Percentiles rank a stretch among this genome's conserved stretches.
Conservation (phyloP, 2,113 vertebrate species). For the Synchiropus splendidus region DNA sequence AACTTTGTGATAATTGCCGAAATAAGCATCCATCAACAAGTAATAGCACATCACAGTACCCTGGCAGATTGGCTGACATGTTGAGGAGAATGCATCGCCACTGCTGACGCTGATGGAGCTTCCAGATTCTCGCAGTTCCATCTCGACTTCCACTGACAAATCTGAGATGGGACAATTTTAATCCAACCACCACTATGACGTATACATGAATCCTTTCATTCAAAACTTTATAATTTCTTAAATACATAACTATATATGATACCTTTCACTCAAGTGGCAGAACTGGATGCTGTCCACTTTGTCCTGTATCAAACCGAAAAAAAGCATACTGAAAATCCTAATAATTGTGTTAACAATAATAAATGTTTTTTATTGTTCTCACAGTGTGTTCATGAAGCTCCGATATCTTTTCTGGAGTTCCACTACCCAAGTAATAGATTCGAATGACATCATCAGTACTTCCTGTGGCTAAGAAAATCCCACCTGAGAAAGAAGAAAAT, state of each 20-base stretch:
- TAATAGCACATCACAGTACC: slow-evolving; percentile 49
- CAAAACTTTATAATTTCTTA: too few relatives aligned
- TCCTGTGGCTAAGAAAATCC: slow-evolving; percentile 92
- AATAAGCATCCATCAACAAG: too few relatives aligned
- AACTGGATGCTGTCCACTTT: slow-evolving; percentile 98
- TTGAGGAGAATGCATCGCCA: slow-evolving; percentile 87
- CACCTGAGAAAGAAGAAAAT: slow-evolving; percentile 64
- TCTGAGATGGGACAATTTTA: slow-evolving; percentile 44
- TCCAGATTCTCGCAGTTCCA: slow-evolving; percentile 91
- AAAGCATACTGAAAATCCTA: too few relatives aligned
- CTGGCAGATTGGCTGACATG: slow-evolving; percentile 81
- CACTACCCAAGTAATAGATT: slow-evolving; percentile 92
- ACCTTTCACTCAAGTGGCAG: slow-evolving; percentile 87
- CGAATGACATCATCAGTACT: slow-evolving; percentile 96
- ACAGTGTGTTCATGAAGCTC: slow-evolving; percentile 91
- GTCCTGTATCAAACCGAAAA: slow-evolving; percentile 66
- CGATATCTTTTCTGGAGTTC: slow-evolving; percentile 84
- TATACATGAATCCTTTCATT: too few relatives aligned
- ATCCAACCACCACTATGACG: background rate
- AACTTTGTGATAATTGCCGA: too few relatives aligned
- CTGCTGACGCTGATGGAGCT: slow-evolving; percentile 77
- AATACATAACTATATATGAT: background rate
- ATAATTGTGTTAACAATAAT: background rate
- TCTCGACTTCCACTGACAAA: slow-evolving; percentile 96
- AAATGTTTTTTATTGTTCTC: slow-evolving; percentile 37